Base-by-base conservation (phyloP, 2,797 vertebrate species). In the Sebastiscus tertius region DNA sequence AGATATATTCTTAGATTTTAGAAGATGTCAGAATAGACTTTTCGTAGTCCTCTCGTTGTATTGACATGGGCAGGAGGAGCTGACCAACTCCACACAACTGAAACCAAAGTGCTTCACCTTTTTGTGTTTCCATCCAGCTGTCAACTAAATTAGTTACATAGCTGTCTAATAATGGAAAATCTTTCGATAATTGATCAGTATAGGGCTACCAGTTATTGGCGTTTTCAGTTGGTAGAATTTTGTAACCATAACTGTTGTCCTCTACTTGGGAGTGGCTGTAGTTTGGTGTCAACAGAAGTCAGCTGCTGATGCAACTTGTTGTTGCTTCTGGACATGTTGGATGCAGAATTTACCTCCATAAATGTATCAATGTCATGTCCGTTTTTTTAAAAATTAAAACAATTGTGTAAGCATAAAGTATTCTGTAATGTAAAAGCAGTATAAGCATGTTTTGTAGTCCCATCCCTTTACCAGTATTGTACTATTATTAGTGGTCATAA, bases 111-210 rank as follows among this genome's bases (percentile, higher is more conserved):
- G 16, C 12, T 34, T 83, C 34, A 2, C 4, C 10, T 33, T 70
- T 75, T 71, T 81, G 33, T 54, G 31, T 77, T 69, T 62, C 31
- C 27, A 66, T 70, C 56, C 26, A 62, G 16, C n/a, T 71, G 12
- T 81, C 6, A 16, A 55, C 34, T 55, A 42, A 55, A 60, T 34
- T 26, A 58, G 12, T 52, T 24, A n/a, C 3, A 49, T 20, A 0
- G 22, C 27, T 5, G 2, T 54, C 49, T 20, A 70, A 24, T 2
- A 42, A 36, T 13, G 29, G 26, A 66, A 36, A 4, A 6, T 29
- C 14, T 84, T 49, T 79, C 2, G 26, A 26, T 16, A 58, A 56
- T 10, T 77, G 54, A 61, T 75, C 24, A 83, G 20, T 8, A 61
- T 55, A 70, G 64, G 12, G 8, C n/a, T 60, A 10, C 16, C 26